Base-by-base conservation (phyloP, 2,888 invertebrate species). In the Oscheius sp. region DNA sequence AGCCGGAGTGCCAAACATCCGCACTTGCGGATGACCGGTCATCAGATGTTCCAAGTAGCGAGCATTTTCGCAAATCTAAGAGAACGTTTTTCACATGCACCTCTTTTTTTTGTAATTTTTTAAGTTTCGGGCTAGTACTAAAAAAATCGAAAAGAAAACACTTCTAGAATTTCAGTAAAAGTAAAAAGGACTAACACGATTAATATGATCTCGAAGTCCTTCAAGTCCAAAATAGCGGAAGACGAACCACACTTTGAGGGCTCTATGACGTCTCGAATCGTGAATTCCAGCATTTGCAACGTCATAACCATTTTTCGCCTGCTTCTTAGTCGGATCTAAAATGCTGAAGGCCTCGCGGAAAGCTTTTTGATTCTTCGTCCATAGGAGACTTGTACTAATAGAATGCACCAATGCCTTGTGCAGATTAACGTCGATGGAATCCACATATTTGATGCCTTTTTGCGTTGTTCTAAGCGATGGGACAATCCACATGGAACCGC, bases 361-460 rank as follows among this genome's bases (percentile, higher is more conserved):
- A 17, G 17, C 9, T 3, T 9, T n/a, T 22, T 57, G 57, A 17
- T 26, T 17, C 9, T 22, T 33, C 6, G 59, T 59, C 59, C 59
- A 59, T 28, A 57, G 24, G 9, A 38, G 24, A 8, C 14, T n/a
- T 41, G 26, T 57, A 36, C 26, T 57, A 17, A 22, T 20, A 3
- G 57, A 38, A 17, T 57, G 57, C 26, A 24, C 22, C 30, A 78
- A 68, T 41, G 62, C 41, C 57, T 73, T 77, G 38, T 20, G 57
- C 24, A 57, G 24, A 17, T 44, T 41, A 14, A 24, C 24, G 12
- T 28, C 17, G 44, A 59, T 44, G 26, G 28, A 28, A 26, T 44
- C 30, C n/a, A 30, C 59, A 9, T 17, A 44, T 5, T 17, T 20
- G 14, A 59, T 14, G 6, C 17, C 59, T 6, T 24, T 12, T 12